Conservation (phyloP, 2,888 invertebrate genomes). For the Andrena flavipes region DNA sequence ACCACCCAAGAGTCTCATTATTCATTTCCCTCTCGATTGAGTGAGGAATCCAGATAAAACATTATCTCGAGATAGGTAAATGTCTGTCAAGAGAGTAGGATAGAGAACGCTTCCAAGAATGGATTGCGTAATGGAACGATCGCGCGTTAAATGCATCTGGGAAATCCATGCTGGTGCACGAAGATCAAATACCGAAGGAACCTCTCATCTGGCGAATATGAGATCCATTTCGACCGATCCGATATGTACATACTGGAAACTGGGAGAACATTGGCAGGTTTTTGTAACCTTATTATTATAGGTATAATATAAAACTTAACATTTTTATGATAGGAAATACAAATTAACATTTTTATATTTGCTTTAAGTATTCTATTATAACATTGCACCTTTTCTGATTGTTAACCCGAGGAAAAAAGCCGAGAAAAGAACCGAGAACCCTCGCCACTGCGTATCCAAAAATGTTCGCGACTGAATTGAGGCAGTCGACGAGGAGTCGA, state of each 20-base stretch:
- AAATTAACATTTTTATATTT: too few relatives aligned
- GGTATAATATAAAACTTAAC: too few relatives aligned
- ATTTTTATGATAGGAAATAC: too few relatives aligned
- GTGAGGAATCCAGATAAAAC: not conserved
- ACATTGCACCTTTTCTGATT: too few relatives aligned
- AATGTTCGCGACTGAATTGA: conserved; percentile 31
- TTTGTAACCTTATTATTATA: too few relatives aligned
- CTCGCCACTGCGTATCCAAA: conserved; percentile 45
- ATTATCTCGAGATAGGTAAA: not conserved
- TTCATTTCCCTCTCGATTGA: not conserved
- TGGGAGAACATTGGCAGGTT: too few relatives aligned
- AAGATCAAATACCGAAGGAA: not conserved
- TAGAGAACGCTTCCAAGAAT: not conserved
- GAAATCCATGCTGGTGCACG: not conserved
- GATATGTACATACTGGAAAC: too few relatives aligned
- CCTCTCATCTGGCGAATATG: conserved; percentile 35
- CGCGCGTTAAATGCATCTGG: not conserved
- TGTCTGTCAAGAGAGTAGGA: not conserved
- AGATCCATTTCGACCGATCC: too few relatives aligned
- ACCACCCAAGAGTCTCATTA: too few relatives aligned
- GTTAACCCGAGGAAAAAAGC: not conserved
- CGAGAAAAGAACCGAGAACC: conserved; percentile 33
- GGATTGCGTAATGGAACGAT: conserved; percentile 5
- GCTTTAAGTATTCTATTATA: too few relatives aligned
- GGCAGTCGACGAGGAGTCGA: conserved; percentile 40